Conservation (phyloP, 92 coral and sea anemone genomes). For the Paramuricea clavata region DNA sequence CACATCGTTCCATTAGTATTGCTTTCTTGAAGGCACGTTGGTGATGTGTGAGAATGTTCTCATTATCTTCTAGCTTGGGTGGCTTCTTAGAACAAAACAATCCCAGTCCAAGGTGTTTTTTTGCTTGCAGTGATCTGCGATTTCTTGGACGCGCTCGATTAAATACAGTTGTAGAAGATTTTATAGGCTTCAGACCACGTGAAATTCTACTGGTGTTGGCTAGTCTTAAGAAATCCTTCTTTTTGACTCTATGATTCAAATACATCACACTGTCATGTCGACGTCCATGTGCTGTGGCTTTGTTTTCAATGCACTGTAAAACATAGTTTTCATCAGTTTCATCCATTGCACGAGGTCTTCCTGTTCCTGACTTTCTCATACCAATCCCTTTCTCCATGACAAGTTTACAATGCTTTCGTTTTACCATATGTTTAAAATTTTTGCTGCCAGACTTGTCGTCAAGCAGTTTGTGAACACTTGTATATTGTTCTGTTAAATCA, state of each 20-base stretch:
- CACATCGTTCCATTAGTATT: too few relatives aligned
- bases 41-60: too few relatives aligned
- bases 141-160: too few relatives aligned
- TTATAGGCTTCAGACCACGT: too few relatives aligned
- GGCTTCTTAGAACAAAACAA: too few relatives aligned
- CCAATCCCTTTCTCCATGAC: slow-evolving; percentile 17
- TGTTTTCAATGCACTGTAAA: slow-evolving; percentile 34
- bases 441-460: slow-evolving; percentile 4
- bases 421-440: slow-evolving; percentile 37
- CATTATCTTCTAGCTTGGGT: too few relatives aligned
- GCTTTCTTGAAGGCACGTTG: too few relatives aligned
- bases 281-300: slow-evolving; percentile 53
- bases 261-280: slow-evolving; percentile 44
- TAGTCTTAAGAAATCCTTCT: too few relatives aligned
- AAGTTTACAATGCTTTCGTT: slow-evolving; percentile 21
- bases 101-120: too few relatives aligned
- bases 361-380: slow-evolving; percentile 31
- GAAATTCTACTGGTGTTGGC: slow-evolving; percentile 20
- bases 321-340: slow-evolving; percentile 39
- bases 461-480: background rate
- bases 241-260: slow-evolving; percentile 26
- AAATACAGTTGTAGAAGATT: too few relatives aligned
- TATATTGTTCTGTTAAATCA: background rate
- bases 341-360: slow-evolving; percentile 29
- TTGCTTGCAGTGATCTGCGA: too few relatives aligned